Evolutionary conservation across 2,888 invertebrate genomes (phyloP).

Genomic region (Notodonta dromedarius): DNA sequence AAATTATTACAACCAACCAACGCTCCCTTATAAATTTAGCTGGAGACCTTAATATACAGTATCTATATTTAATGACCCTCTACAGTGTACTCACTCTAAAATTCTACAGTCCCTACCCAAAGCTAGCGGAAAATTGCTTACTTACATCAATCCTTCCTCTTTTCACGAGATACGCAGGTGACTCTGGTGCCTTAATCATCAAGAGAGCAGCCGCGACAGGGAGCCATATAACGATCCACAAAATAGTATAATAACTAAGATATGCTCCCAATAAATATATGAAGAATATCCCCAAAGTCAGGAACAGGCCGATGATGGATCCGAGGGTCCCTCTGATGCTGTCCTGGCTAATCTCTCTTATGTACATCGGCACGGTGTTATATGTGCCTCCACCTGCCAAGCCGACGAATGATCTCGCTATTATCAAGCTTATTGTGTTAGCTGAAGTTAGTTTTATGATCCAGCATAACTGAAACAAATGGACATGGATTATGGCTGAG

Average conservation of each 20-base stretch:
- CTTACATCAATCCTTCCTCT: slow-evolving; percentile 59
- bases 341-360: slow-evolving; percentile 67
- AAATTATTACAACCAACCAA: too few relatives aligned
- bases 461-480: slow-evolving; percentile 61
- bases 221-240: slow-evolving; percentile 52
- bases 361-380: slow-evolving; percentile 60
- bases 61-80: too few relatives aligned
- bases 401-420: slow-evolving; percentile 56
- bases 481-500: slow-evolving; percentile 5
- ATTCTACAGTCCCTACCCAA: too few relatives aligned
- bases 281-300: slow-evolving; percentile 55
- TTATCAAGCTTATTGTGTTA: slow-evolving; percentile 44
- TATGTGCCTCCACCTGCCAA: slow-evolving; percentile 63
- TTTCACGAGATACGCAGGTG: slow-evolving; percentile 66
- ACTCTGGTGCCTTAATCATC: slow-evolving; percentile 64
- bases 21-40: too few relatives aligned
- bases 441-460: slow-evolving; percentile 54
- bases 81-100: too few relatives aligned
- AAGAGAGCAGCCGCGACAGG: slow-evolving; percentile 51
- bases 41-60: too few relatives aligned
- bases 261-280: slow-evolving; percentile 65
- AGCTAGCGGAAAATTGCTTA: slow-evolving; percentile 1
- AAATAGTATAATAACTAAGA: slow-evolving; percentile 53
- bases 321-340: slow-evolving; percentile 61
- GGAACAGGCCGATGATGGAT: slow-evolving; percentile 51